phyloP scores from a whole-genome alignment of 2,113 vertebrate species.

The Melanotaenia duboulayi region DNA sequence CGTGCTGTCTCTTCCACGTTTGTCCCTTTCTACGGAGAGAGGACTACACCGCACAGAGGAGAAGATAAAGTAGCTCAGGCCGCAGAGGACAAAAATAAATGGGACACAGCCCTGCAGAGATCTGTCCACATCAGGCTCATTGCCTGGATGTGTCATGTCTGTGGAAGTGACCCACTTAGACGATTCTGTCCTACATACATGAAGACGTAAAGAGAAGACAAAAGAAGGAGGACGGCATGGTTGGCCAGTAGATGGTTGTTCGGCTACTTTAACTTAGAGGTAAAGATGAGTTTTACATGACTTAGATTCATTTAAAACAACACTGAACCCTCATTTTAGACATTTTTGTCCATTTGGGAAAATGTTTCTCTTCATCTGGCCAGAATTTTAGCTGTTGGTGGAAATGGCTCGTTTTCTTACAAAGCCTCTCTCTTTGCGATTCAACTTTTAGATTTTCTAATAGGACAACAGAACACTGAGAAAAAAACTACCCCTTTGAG shows the following conservation, averaged over 20 bases:
- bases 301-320: too few relatives aligned
- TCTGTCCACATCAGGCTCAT: conserved; percentile 14
- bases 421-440: too few relatives aligned
- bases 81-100: conserved; percentile 71
- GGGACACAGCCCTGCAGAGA: conserved; percentile 64
- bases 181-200: conserved; percentile 1
- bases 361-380: too few relatives aligned
- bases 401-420: too few relatives aligned
- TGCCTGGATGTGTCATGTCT: conserved; percentile 32
- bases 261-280: too few relatives aligned
- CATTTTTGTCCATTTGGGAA: too few relatives aligned
- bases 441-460: too few relatives aligned
- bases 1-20: background rate
- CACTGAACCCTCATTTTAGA: too few relatives aligned
- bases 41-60: conserved; percentile 23
- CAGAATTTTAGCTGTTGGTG: too few relatives aligned
- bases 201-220: background rate
- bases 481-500: too few relatives aligned
- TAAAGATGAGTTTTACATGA: too few relatives aligned
- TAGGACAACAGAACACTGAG: too few relatives aligned
- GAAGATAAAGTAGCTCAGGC: conserved; percentile 61
- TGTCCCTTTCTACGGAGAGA: conserved; percentile 38
- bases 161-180: conserved; percentile 38
- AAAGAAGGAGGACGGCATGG: background rate
- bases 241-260: background rate